phyloP scores from a whole-genome alignment of 2,797 vertebrate genomes.

The Onychomys leucogaster region DNA sequence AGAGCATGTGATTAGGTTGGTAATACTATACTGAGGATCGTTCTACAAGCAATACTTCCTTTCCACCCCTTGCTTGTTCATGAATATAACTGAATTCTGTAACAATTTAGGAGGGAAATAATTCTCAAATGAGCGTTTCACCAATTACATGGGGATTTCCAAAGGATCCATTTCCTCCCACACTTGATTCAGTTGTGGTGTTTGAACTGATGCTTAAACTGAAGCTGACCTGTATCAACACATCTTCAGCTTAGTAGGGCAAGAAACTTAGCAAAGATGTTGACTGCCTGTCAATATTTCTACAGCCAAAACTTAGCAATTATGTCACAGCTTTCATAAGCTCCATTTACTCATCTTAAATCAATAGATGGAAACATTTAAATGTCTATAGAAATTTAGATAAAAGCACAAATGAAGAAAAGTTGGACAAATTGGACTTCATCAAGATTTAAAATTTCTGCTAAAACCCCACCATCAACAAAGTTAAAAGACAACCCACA shows the following conservation, averaged over 20 bases:
- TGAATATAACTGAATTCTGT: background rate
- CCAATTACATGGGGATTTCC: background rate
- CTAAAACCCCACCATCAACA: conserved; percentile 1
- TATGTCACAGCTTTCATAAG: conserved; percentile 1
- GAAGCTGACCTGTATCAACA: background rate
- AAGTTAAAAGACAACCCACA: background rate
- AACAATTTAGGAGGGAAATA: background rate
- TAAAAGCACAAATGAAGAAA: conserved; percentile 35
- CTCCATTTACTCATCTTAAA: conserved; percentile 24
- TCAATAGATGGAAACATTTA: conserved; percentile 13
- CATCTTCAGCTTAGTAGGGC: background rate
- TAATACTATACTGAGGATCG: background rate
- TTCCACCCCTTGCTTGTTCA: background rate
- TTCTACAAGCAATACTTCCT: background rate
- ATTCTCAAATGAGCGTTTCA: background rate
- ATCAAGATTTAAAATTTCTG: conserved; percentile 1
- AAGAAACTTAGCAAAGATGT: background rate
- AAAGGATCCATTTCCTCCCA: background rate
- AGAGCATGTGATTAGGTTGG: background rate
- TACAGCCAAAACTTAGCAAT: background rate
- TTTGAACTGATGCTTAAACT: background rate
- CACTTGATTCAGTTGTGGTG: background rate
- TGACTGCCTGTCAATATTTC: background rate
- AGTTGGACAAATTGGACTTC: background rate
- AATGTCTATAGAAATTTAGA: conserved; percentile 26